Percentiles rank a stretch among this genome's conserved stretches.
These are phyloP conservation scores for Fukomys damarensis DNA, from an alignment of 2,113 vertebrate species.

Conservation along the genomic window DNA sequence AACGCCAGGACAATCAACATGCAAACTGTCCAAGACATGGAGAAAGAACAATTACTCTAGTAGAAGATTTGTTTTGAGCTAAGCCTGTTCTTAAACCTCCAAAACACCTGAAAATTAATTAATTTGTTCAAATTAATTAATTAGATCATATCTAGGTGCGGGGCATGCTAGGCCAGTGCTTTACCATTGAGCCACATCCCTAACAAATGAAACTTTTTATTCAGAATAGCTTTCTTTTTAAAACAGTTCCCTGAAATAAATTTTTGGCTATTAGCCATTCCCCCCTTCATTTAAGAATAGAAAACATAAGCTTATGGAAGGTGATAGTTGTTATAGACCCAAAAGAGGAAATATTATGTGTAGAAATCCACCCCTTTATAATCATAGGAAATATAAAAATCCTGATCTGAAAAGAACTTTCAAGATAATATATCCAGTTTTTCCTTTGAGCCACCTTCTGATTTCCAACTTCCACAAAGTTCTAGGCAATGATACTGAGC, in stretches of 20 bases:
- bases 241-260: slow-evolving; percentile 3
- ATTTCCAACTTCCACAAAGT: neutral
- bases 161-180: neutral
- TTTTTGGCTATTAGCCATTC: neutral
- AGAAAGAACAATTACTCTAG: rapidly evolving
- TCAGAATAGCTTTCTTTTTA: neutral
- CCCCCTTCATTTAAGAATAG: neutral
- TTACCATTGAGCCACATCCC: neutral
- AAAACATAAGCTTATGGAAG: neutral
- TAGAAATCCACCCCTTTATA: slow-evolving; percentile 8
- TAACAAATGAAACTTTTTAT: neutral
- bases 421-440: neutral
- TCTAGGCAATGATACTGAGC: neutral
- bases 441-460: neutral
- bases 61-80: neutral
- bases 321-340: neutral
- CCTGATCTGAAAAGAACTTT: neutral
- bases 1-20: no score
- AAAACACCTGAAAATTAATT: neutral
- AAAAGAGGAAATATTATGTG: neutral
- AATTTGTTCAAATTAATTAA: neutral
- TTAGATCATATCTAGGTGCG: neutral
- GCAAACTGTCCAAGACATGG: neutral
- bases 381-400: neutral
- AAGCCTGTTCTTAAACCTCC: neutral